Base-by-base conservation (phyloP, 35 echinoderm and acorn worm species). In the Anneissia japonica region DNA sequence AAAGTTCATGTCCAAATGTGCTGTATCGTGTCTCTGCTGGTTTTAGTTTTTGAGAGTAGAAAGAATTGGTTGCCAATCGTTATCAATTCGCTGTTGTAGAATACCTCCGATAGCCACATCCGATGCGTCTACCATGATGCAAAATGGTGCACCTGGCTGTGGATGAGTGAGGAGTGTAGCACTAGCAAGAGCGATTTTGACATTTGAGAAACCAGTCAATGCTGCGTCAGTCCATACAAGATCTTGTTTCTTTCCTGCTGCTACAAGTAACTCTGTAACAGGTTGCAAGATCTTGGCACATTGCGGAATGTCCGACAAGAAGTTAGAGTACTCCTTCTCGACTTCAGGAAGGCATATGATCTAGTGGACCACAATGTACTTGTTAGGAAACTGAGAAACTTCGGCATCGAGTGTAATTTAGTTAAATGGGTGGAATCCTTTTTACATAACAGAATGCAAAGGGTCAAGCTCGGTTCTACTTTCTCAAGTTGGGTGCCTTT, bases 11-110 rank as follows among this genome's bases (percentile, higher is more conserved):
- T 21, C 80, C 80, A 46, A 82, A 82, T 32, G 80, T 46, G 35
- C 39, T 82, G 37, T 82, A 82, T 37, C 10, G 36, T 14, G 39
- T 41, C 29, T 45, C 36, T 29, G 80, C 30, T 11, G 36, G 37
- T 32, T 46, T 37, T 21, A 82, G 31, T 14, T 29, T 37, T 31
- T 82, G 34, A 0, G 81, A 90, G 36, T 84, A 90, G 45, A 90
- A 90, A n/a, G 88, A 7, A 89, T 33, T 9, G 88, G 81, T 77
- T 90, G 81, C 83, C 89, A 81, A 56, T 21, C 5, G 4, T 64
- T 39, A 1, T 81, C 40, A 28, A 86, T 35, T 9, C 38, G 32
- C 46, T 84, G 84, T 74, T 91, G 90, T 7, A 85, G 51, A 74
- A 84, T 64, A 33, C 45, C 77, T 32, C 90, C 74, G 72, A 91